Evolutionary conservation across 1,140 invertebrate genomes (phyloP), one percentile per base, ranked within the genome.

Genomic region (Drosophila rufa): DNA sequence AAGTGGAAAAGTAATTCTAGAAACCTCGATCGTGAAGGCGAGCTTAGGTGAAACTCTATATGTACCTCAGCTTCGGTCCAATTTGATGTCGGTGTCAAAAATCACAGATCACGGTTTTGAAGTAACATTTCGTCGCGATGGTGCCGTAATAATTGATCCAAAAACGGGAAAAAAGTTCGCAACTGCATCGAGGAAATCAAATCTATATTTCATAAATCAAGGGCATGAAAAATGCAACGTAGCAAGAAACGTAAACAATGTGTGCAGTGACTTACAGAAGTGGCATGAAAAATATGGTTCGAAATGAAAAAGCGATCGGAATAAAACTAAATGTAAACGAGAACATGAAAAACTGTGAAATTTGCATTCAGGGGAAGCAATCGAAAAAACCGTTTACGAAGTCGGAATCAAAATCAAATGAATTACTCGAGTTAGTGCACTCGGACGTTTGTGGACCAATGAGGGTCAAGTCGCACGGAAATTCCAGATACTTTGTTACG

Each of bases 341-440:
- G 42, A 62, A 19, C 5, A 48, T 75, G 27, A 22, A 48, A 48
- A 36, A 36, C 17, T 75, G 71, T 38, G 66, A 68, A 56, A 36
- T 51, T 27, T 64, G 65, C 40, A 62, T 75, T 53, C 30, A 75
- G 43, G 36, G 50, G 36, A 57, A 62, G 53, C 60, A 40, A 48
- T 48, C 46, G 11, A 19, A 48, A 25, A 48, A 48, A 14, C 22
- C 46, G 2, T 48, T 48, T 14, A 22, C 19, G 5, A 19, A 48
- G 17, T 25, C 19, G 7, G 12, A 48, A 17, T 40, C 47, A 36
- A 75, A 25, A 46, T 75, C 55, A 27, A 45, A 55, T 19, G 57
- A 67, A 19, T 22, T 56, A 17, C 65, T 67, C 9, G 40, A 80
- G 58, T 80, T 75, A 12, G 92, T 48, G 5, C 22, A 48, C 14